Evolutionary conservation across 2,113 vertebrate genomes (phyloP).

Genomic region (Eleginops maclovinus): DNA sequence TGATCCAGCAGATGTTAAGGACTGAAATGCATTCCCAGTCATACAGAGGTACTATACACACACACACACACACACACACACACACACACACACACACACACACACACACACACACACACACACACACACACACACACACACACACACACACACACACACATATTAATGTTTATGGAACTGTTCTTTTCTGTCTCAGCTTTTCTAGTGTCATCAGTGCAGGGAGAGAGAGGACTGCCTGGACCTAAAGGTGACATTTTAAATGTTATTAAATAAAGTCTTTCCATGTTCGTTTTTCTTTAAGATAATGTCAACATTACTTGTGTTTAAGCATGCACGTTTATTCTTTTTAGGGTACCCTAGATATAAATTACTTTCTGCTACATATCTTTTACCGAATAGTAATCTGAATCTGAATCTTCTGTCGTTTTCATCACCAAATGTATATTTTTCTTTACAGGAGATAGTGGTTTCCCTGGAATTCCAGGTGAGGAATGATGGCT

Average conservation of each 20-base stretch:
- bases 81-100: slow-evolving; percentile 4
- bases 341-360: slow-evolving; percentile 73
- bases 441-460: slow-evolving; percentile 73
- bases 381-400: not conserved
- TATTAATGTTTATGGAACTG: not conserved
- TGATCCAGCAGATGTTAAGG: slow-evolving; percentile 69
- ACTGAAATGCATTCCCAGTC: slow-evolving; percentile 77
- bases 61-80: not conserved
- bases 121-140: not conserved
- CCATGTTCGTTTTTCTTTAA: not conserved
- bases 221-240: slow-evolving; percentile 85
- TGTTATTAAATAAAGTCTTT: not conserved
- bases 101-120: not conserved
- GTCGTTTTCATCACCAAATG: slow-evolving; percentile 1
- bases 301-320: not conserved
- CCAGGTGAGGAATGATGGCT: slow-evolving; percentile 73
- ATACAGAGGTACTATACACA: slow-evolving; percentile 76
- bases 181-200: slow-evolving; percentile 61
- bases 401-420: too few species aligned
- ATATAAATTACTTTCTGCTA: slow-evolving; percentile 48
- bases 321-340: not conserved
- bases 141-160: not conserved
- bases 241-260: slow-evolving; percentile 85
- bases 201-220: slow-evolving; percentile 82
- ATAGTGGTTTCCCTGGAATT: slow-evolving; percentile 77